Conservation (phyloP, 2,888 invertebrate genomes). For the Marasmarcha lunaedactyla region DNA sequence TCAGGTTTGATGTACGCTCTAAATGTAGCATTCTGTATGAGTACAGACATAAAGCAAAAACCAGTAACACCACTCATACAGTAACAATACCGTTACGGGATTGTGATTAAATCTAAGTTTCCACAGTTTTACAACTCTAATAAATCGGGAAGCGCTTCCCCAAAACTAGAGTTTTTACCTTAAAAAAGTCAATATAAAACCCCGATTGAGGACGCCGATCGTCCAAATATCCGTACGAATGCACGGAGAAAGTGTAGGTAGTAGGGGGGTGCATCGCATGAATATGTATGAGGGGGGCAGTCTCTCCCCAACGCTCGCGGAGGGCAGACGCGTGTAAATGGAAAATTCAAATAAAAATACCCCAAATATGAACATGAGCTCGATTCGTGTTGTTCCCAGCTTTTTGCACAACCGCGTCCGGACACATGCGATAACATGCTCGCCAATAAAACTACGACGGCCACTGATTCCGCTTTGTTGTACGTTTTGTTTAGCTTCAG, state of each 20-base stretch:
- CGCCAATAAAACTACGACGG: constrained; percentile 23
- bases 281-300: constrained; percentile 9
- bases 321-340: constrained; percentile 50
- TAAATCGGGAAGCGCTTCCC: too few species aligned
- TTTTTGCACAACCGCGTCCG: constrained; percentile 31
- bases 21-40: too few species aligned
- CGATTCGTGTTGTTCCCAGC: constrained; percentile 59
- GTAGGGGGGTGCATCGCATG: constrained; percentile 12
- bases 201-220: constrained; percentile 1
- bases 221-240: constrained; percentile 4
- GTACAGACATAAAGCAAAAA: too few species aligned
- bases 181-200: not conserved
- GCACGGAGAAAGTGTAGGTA: constrained; percentile 52
- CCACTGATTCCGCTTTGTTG: not conserved
- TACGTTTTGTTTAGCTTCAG: not conserved
- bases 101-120: too few species aligned
- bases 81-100: too few species aligned
- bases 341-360: constrained; percentile 71
- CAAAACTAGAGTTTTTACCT: too few species aligned
- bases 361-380: constrained; percentile 68
- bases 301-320: constrained; percentile 3
- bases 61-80: too few species aligned
- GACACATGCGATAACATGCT: constrained; percentile 49
- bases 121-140: too few species aligned
- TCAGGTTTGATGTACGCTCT: too few species aligned